Percentiles rank a stretch among this genome's conserved stretches.
Evolutionary conservation across 2,888 invertebrate genomes (phyloP).

Genomic region (Heteropelma amictum): DNA sequence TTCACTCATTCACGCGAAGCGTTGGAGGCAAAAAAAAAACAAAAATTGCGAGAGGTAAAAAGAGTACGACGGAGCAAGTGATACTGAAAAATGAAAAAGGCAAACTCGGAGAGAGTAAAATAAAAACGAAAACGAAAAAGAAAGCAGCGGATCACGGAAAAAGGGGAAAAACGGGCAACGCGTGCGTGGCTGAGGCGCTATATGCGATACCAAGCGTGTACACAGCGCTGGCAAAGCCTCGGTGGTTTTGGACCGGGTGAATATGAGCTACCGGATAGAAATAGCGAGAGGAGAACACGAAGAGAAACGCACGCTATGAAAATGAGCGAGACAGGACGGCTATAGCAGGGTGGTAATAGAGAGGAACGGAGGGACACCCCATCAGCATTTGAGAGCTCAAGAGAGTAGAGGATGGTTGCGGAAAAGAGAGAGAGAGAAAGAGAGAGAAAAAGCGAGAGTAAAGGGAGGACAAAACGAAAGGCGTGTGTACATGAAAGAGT

Average conservation of each 20-base stretch:
- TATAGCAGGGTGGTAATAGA: neutral
- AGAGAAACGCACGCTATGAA: constrained; percentile 45
- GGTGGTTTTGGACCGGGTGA: constrained; percentile 39
- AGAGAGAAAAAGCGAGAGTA: constrained; percentile 20
- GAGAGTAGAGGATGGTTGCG: neutral
- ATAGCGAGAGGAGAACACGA: constrained; percentile 39
- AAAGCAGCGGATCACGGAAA: constrained; percentile 49
- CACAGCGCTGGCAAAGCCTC: neutral
- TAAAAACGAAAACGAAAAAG: constrained; percentile 58
- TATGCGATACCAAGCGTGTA: neutral
- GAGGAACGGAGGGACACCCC: neutral
- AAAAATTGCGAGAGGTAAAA: constrained; percentile 8
- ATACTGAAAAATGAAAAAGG: constrained; percentile 45
- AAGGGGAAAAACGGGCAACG: constrained; percentile 60
- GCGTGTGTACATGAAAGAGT: constrained; percentile 44
- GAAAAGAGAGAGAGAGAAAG: constrained; percentile 30
- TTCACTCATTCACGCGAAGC: constrained; percentile 76
- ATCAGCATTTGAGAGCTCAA: constrained; percentile 1
- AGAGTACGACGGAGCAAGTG: constrained; percentile 37
- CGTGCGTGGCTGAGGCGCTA: constrained; percentile 47
- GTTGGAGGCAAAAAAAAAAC: constrained; percentile 60
- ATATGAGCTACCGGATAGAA: constrained; percentile 32
- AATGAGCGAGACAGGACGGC: constrained; percentile 22
- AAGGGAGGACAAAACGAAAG: constrained; percentile 51
- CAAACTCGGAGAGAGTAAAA: constrained; percentile 48